phyloP scores from a whole-genome alignment of 1,140 invertebrate species.

The Ostrea denselamellosa region DNA sequence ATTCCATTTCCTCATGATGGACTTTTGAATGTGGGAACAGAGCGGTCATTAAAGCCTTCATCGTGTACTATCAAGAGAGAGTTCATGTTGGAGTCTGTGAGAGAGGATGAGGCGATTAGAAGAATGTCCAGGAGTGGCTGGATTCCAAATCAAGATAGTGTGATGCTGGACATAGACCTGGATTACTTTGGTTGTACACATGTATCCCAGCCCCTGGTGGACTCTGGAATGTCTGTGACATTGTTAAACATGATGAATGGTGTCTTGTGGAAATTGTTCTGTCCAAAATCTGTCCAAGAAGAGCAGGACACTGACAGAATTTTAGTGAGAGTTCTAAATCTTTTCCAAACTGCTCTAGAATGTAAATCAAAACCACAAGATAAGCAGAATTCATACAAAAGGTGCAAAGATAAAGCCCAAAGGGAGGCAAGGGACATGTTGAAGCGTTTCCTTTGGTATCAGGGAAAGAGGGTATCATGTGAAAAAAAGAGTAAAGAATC shows the following conservation, averaged over 20 bases:
- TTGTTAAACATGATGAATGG: constrained; percentile 53
- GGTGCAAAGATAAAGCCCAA: neutral
- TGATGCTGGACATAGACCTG: constrained; percentile 71
- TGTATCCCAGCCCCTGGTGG: constrained; percentile 58
- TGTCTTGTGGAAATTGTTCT: constrained; percentile 59
- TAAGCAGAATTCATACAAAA: constrained; percentile 3
- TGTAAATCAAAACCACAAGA: constrained; percentile 17
- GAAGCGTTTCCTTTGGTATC: neutral
- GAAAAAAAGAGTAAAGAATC: neutral
- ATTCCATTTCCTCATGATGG: neutral
- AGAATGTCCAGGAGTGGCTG: constrained; percentile 45
- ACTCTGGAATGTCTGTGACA: constrained; percentile 47
- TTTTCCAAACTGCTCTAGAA: neutral
- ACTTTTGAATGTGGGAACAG: neutral
- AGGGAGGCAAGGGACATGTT: neutral
- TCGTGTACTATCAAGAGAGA: constrained; percentile 52
- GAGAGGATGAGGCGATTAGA: constrained; percentile 54
- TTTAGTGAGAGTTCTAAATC: constrained; percentile 46
- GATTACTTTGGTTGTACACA: constrained; percentile 70
- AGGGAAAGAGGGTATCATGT: neutral
- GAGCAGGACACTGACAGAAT: constrained; percentile 60
- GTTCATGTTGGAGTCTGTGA: constrained; percentile 51
- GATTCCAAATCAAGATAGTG: constrained; percentile 49
- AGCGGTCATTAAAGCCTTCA: neutral
- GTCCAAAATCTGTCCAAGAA: constrained; percentile 56